phyloP scores from a whole-genome alignment of 2,888 invertebrate genomes.

The Parnassius smintheus region DNA sequence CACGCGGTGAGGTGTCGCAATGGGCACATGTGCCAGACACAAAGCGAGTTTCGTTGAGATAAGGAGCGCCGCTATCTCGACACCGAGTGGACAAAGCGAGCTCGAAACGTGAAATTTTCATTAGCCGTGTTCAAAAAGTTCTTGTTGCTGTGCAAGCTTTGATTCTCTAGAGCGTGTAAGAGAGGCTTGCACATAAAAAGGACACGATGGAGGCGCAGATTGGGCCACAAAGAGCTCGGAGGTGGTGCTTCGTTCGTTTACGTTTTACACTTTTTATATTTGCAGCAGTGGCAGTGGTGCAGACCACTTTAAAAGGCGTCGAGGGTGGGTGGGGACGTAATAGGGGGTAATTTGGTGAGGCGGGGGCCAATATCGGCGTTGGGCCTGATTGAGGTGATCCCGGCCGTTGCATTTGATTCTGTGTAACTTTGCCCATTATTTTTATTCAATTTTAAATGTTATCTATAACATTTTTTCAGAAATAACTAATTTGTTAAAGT shows the following conservation, averaged over 20 bases:
- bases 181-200: conserved; percentile 74
- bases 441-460: conserved; percentile 48
- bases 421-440: conserved; percentile 55
- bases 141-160: conserved; percentile 65
- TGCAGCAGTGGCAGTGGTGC: conserved; percentile 75
- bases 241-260: conserved; percentile 72
- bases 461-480: no score
- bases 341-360: conserved; percentile 79
- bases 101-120: conserved; percentile 77
- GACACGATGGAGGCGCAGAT: conserved; percentile 75
- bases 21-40: conserved; percentile 57
- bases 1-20: conserved; percentile 60
- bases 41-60: conserved; percentile 68
- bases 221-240: conserved; percentile 80
- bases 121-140: conserved; percentile 73
- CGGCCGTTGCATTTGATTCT: conserved; percentile 64
- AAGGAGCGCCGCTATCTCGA: conserved; percentile 67
- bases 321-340: conserved; percentile 72
- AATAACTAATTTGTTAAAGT: no score
- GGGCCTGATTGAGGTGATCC: conserved; percentile 79
- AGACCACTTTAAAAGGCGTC: conserved; percentile 80
- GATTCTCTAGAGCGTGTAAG: conserved; percentile 77
- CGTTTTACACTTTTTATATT: conserved; percentile 78
- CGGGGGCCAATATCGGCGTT: conserved; percentile 77
- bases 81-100: conserved; percentile 62